Evolutionary conservation across 2,113 vertebrate species (phyloP).

Genomic region (Planiliza haematocheilus): DNA sequence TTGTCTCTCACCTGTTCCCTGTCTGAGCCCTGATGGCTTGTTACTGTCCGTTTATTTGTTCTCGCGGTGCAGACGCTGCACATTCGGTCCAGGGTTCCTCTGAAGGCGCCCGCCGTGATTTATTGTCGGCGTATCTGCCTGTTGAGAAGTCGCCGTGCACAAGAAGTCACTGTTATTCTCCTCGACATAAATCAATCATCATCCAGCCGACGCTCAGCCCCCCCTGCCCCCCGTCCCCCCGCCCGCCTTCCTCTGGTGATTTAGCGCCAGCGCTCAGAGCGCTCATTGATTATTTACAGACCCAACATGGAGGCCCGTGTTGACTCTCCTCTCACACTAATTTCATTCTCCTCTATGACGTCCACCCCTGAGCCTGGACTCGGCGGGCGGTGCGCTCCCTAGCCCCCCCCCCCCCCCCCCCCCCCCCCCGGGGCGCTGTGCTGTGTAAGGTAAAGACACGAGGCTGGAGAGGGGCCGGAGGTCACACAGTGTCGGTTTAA

Average conservation of each 20-base stretch:
- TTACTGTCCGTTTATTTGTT: conserved; percentile 11
- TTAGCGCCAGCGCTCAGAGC: conserved; percentile 37
- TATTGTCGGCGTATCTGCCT: conserved; percentile 1
- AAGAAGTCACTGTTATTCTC: not conserved
- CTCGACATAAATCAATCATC: conserved; percentile 46
- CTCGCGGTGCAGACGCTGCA: conserved; percentile 4
- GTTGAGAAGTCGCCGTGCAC: conserved; percentile 8
- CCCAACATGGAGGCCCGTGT: conserved; percentile 29
- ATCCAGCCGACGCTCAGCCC: conserved; percentile 24
- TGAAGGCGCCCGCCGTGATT: conserved; percentile 38
- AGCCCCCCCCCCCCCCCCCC: not conserved
- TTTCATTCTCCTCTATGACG: conserved; percentile 30
- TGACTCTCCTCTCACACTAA: conserved; percentile 15
- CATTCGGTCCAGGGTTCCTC: not conserved
- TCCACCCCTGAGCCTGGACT: not conserved
- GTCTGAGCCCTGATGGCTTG: conserved; percentile 11
- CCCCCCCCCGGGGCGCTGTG: conserved; percentile 7
- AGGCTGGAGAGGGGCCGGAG: conserved; percentile 20
- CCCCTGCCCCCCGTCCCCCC: not conserved
- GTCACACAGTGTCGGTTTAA: conserved; percentile 8
- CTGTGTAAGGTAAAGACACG: conserved; percentile 45
- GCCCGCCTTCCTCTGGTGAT: conserved; percentile 46
- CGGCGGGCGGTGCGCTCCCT: not conserved
- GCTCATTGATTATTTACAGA: conserved; percentile 63
- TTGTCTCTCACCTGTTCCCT: not conserved